Evolutionary conservation across 2,888 invertebrate genomes (phyloP).

Genomic region (Himalopsyche japonica): DNA sequence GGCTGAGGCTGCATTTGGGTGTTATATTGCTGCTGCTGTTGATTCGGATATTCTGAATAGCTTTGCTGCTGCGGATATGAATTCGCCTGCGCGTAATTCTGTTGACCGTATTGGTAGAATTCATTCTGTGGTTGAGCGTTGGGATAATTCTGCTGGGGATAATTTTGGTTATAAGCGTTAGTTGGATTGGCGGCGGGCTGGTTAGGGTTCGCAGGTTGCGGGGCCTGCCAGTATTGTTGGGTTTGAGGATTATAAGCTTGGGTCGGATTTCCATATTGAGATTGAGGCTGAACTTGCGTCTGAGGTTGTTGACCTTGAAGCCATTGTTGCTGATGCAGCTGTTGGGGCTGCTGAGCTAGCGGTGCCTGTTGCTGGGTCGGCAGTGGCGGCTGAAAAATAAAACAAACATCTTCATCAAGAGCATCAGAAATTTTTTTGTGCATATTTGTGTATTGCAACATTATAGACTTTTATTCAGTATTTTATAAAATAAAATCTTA

Average conservation of each 20-base stretch:
- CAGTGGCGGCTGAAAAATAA: conserved; percentile 20
- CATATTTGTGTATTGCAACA: no score
- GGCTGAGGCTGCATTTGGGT: conserved; percentile 41
- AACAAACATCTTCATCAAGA: no score
- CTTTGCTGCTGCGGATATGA: conserved; percentile 44
- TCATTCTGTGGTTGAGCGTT: conserved; percentile 3
- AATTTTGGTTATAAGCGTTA: conserved; percentile 20
- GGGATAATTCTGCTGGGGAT: conserved; percentile 47
- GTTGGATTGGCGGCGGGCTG: conserved; percentile 31
- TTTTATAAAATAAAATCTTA: no score
- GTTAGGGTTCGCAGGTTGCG: neutral
- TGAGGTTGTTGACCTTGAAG: conserved; percentile 51
- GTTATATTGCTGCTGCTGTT: conserved; percentile 45
- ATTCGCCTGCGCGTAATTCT: conserved; percentile 49
- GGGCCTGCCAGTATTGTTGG: neutral
- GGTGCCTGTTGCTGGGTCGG: neutral
- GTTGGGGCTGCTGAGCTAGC: conserved; percentile 50
- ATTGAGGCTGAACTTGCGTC: conserved; percentile 31
- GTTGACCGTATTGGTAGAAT: conserved; percentile 43
- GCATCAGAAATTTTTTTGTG: no score
- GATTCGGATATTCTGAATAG: conserved; percentile 42
- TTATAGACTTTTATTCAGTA: no score
- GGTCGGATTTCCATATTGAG: conserved; percentile 34
- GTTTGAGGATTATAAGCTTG: conserved; percentile 38
- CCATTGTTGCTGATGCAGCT: conserved; percentile 47